Evolutionary conservation across 2,888 invertebrate species (phyloP), one percentile per base, ranked within the genome.

Genomic region (Sarcophaga rosellei): DNA sequence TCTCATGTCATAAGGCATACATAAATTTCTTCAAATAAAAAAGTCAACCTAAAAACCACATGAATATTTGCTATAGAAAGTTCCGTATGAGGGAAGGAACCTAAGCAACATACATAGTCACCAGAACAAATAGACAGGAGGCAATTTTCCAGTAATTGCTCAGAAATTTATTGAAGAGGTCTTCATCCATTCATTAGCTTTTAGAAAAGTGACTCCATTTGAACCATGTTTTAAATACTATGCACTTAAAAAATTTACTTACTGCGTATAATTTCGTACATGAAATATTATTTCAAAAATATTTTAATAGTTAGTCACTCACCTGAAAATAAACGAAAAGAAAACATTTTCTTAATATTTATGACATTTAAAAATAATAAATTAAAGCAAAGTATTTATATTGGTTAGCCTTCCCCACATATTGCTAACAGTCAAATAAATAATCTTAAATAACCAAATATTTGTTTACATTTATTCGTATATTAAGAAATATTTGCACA

Each of bases 41-140:
- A 66, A 44, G 20, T 66, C 66, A 66, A n/a, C 44, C 35, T 44
- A 66, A 45, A 44, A 66, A 44, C 66, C 66, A 44, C 20, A 66
- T 11, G 66, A 44, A 44, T 10, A 23, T 44, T 11, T n/a, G 20
- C 12, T 20, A 2, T 44, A 35, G 35, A 45, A 10, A 65, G 12
- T 17, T 63, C 8, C 25, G 63, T 25, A 15, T 63, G 17, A 20
- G 63, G 63, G 63, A 63, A 63, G 10, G 25, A 63, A 63, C 23
- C 66, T 65, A 35, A 35, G 44, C 17, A 35, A 35, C 35, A 35
- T 6, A 35, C 8, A 35, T 35, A 35, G 6, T 35, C 6, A 35
- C 35, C 35, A 35, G 6, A 35, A 35, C 35, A 35, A 10, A 35
- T 35, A 10, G 10, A 35, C 10, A 35, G 10, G 35, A 35, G 8